Conservation (phyloP, 2,888 invertebrate species). For the Cecidostiba fungosa region DNA sequence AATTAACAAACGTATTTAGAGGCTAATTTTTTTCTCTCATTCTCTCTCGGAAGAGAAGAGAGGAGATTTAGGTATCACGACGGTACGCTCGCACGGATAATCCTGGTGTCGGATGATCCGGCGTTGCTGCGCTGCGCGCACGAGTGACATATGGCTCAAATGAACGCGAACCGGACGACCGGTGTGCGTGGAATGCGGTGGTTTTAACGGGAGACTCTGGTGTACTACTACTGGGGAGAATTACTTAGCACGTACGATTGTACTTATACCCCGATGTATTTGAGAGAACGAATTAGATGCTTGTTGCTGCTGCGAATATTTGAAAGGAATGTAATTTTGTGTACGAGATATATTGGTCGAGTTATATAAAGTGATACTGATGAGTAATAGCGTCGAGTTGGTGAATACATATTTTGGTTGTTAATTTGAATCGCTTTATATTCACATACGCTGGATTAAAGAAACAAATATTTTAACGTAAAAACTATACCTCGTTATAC, state of each 20-base stretch:
- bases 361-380: no score
- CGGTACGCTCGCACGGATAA: constrained; percentile 8
- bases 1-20: background rate
- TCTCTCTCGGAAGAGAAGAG: background rate
- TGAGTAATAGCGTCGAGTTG: no score
- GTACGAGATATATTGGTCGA: no score
- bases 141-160: background rate
- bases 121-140: background rate
- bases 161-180: background rate
- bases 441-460: no score
- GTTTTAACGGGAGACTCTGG: background rate
- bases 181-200: background rate
- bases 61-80: background rate
- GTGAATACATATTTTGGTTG: no score
- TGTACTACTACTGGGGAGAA: background rate
- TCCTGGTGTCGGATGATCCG: constrained; percentile 30
- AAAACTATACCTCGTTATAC: no score
- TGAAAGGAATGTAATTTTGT: no score
- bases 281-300: background rate
- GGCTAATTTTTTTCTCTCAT: background rate
- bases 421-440: no score
- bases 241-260: background rate
- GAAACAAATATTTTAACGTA: no score
- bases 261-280: background rate
- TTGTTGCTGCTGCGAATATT: background rate